phyloP scores from a whole-genome alignment of 2,113 vertebrate genomes.

The Tyto alba region DNA sequence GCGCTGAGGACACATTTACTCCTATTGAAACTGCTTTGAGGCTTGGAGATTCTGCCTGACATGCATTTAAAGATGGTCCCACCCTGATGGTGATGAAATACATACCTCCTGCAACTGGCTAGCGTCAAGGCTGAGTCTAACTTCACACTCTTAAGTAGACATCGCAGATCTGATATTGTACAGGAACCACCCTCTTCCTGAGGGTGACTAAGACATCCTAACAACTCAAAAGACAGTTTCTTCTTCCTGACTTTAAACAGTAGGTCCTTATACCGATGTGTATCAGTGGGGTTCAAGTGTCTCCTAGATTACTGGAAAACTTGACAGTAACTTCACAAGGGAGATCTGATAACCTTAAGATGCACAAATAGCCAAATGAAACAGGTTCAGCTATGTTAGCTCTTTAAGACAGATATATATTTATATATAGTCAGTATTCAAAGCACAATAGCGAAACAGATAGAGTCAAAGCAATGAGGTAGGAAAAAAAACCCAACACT shows the following conservation, averaged over 20 bases:
- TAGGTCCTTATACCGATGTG: accelerated
- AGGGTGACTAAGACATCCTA: neutral
- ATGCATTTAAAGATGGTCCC: neutral
- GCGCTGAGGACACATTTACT: neutral
- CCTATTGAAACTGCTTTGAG: neutral
- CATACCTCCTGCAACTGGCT: neutral
- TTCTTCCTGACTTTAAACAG: neutral
- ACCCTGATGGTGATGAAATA: neutral
- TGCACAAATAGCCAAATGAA: neutral
- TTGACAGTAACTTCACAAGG: neutral
- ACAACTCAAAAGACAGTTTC: neutral
- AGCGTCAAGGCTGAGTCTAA: neutral
- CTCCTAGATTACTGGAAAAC: neutral
- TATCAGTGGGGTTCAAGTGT: neutral
- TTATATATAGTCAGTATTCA: neutral
- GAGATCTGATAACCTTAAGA: neutral
- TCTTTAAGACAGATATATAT: neutral
- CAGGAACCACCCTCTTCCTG: neutral
- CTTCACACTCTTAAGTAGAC: neutral
- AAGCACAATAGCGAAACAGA: neutral
- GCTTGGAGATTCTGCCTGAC: neutral
- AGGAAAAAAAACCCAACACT: neutral
- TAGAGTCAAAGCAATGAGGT: neutral
- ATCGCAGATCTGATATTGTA: neutral
- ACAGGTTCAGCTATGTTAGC: neutral